Conservation (phyloP, 2,888 invertebrate species). For the Dynastes grantii region DNA sequence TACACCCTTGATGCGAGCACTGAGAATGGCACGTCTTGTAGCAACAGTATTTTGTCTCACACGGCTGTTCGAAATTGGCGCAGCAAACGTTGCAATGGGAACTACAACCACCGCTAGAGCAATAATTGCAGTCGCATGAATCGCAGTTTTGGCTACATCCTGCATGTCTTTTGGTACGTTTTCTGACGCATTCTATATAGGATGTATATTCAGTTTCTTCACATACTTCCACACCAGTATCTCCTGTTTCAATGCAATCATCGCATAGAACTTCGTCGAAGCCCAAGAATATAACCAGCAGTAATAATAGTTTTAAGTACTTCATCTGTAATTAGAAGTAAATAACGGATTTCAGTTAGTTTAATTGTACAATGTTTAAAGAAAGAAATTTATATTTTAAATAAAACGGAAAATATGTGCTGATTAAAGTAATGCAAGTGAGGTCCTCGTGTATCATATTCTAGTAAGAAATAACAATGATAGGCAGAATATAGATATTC, state of each 20-base stretch:
- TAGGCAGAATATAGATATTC: no score
- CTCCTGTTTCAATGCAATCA: slow-evolving; percentile 22
- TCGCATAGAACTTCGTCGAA: slow-evolving; percentile 9
- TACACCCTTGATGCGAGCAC: slow-evolving; percentile 64
- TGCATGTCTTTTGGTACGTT: slow-evolving; percentile 31
- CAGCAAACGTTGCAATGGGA: slow-evolving; percentile 63
- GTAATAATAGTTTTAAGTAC: slow-evolving; percentile 1
- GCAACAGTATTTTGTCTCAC: slow-evolving; percentile 66
- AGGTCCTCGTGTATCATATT: no score
- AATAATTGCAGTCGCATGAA: slow-evolving; percentile 42
- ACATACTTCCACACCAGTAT: slow-evolving; percentile 23
- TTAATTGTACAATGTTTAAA: no score
- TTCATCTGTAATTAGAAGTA: slow-evolving; percentile 33
- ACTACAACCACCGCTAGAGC: slow-evolving; percentile 55
- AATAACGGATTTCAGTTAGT: neutral
- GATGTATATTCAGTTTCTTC: slow-evolving; percentile 42
- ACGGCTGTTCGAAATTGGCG: slow-evolving; percentile 57
- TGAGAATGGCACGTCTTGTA: slow-evolving; percentile 67
- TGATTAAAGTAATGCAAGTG: no score
- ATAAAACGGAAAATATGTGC: neutral
- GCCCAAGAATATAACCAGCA: neutral
- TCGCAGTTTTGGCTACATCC: slow-evolving; percentile 41
- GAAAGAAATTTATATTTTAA: no score
- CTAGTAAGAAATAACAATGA: no score
- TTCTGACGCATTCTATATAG: slow-evolving; percentile 43